A percentile compares a stretch with the other conserved stretches of the same genome.
Evolutionary conservation across 2,888 invertebrate genomes (phyloP).

Genomic region (Crioceris asparagi): DNA sequence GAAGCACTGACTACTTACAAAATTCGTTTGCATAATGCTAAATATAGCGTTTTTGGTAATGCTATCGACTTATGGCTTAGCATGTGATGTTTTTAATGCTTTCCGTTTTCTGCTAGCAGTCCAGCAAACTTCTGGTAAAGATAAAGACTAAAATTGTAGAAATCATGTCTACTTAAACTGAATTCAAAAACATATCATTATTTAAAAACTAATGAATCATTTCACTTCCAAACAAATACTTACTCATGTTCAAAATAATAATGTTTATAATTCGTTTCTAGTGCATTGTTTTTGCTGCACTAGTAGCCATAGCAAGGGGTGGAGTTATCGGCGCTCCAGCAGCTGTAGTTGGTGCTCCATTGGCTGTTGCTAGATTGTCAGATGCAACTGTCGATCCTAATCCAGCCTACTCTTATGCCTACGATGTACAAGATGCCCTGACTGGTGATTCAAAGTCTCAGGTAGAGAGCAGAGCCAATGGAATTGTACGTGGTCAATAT

Average conservation of each 20-base stretch:
- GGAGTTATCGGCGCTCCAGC: slow-evolving; percentile 29
- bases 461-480: slow-evolving; percentile 43
- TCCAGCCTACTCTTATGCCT: slow-evolving; percentile 46
- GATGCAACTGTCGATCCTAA: slow-evolving; percentile 41
- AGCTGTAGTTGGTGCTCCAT: slow-evolving; percentile 25
- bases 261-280: slow-evolving; percentile 11
- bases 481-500: slow-evolving; percentile 46
- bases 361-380: slow-evolving; percentile 17
- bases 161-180: too few relatives aligned
- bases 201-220: too few relatives aligned
- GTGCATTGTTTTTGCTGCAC: slow-evolving; percentile 24
- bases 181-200: too few relatives aligned
- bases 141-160: too few relatives aligned
- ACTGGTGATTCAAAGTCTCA: slow-evolving; percentile 48
- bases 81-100: too few relatives aligned
- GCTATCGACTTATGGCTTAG: too few relatives aligned
- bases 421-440: slow-evolving; percentile 43
- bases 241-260: not conserved
- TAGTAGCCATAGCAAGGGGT: slow-evolving; percentile 31
- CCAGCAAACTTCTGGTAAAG: too few relatives aligned
- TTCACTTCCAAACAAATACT: too few relatives aligned
- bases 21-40: too few relatives aligned
- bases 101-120: too few relatives aligned
- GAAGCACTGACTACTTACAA: too few relatives aligned
- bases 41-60: too few relatives aligned